Evolutionary conservation across 2,113 vertebrate genomes (phyloP), one percentile per base, ranked within the genome.

Genomic region (Pseudopodoces humilis): DNA sequence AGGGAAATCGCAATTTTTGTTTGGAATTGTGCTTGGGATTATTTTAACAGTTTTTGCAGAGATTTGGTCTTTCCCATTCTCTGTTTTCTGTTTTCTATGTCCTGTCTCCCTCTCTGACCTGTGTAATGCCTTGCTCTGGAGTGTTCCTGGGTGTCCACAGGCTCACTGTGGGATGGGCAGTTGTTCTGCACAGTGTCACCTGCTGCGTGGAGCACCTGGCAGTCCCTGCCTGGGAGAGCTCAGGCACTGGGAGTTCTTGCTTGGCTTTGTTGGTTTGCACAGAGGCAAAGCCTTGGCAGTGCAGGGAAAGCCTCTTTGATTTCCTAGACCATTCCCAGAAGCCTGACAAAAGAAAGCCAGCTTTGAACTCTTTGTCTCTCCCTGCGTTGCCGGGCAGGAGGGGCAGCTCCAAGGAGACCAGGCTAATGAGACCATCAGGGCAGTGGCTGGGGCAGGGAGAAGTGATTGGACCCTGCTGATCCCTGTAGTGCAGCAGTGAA

Each of bases 271-370:
- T 88, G 86, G 12, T 64, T 49, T 86, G 86, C 91, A 76, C 56
- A 64, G 79, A 93, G 92, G 63, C 7, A 0, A 17, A 78, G 79
- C 2, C 28, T 65, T 79, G 86, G 46, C 85, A 71, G 72, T 12
- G 35, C 55, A 65, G 41, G 49, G 70, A 47, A 35, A 83, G 62
- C 78, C 76, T 31, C 52, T 93, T 81, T 75, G 44, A 70, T 95
- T 76, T 71, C 47, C 33, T 39, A 16, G 59, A 47, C 83, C 7
- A 1, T 76, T 91, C 90, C 88, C 84, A 95, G 88, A 60, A 81
- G 92, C 43, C 46, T 86, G 83, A 94, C 69, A 91, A 90, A 95
- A 82, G 90, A 49, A 81, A 13, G 67, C n/a, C 72, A 52, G 86
- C 95, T 88, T 76, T 67, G 76, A 86, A 43, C 75, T 55, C 27